Base-by-base conservation (phyloP, 2,113 vertebrate species). In the Macroglossus sobrinus region DNA sequence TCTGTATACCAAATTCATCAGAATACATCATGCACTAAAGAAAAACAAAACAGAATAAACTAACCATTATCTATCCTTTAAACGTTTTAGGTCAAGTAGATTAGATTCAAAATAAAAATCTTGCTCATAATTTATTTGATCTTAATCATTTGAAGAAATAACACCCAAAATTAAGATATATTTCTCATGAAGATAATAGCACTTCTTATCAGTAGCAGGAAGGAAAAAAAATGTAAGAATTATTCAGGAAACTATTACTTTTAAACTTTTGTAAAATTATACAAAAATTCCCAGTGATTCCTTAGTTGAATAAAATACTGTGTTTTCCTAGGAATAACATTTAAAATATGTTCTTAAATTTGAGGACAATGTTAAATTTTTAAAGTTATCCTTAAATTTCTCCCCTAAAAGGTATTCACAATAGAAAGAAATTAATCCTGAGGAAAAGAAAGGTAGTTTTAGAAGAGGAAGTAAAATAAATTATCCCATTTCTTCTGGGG, bases 301-400 rank as follows among this genome's bases (percentile, higher is more conserved):
- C 50, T 82, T 69, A 28, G 47, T 11, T 68, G 12, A 93, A n/a
- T 55, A 53, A 91, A 55, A 89, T 63, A 82, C 33, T 69, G 0
- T 61, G 16, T 85, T 47, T 93, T 92, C 69, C 24, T 66, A 85
- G 13, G 40, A 94, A 57, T 72, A 91, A 91, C 21, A 80, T 69
- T 91, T 95, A 33, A 74, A 78, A 84, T 72, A 85, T 14, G 38
- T 59, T 95, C 11, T 93, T 90, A 93, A 84, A 38, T 87, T 95
- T 84, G 28, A 93, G 14, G 14, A 80, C 19, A 79, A 79, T 68
- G 8, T n/a, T 89, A 74, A 47, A 35, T 57, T 69, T 89, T 33
- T n/a, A 21, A 66, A 85, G 47, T 80, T 89, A 82, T 64, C 26
- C 68, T 78, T 74, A 84, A 63, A 78, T 43, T 92, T 30, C 55